A percentile compares a stretch with the other conserved stretches of the same genome.
phyloP scores from a whole-genome alignment of 1,140 invertebrate genomes.

The Stegodyphus mimosarum region DNA sequence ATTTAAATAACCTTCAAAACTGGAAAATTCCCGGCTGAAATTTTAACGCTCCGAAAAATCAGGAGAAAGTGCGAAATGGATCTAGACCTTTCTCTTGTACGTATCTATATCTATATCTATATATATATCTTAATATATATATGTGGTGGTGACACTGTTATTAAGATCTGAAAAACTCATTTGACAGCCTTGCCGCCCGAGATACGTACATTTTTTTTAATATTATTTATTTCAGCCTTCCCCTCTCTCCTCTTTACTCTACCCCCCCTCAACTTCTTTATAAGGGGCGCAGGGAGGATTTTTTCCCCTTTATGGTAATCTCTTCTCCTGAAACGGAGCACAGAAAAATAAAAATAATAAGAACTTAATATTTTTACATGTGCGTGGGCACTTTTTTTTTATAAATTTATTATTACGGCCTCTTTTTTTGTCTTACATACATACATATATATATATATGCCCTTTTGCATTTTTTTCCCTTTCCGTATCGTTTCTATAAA shows the following conservation, averaged over 20 bases:
- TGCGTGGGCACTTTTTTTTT: constrained; percentile 11
- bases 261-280: constrained; percentile 14
- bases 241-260: background rate
- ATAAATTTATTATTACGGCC: constrained; percentile 46
- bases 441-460: background rate
- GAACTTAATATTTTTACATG: constrained; percentile 59
- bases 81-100: constrained; percentile 37
- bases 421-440: background rate
- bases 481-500: constrained; percentile 36
- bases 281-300: background rate
- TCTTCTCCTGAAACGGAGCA: background rate
- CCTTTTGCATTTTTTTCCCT: background rate
- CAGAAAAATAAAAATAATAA: constrained; percentile 9
- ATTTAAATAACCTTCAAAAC: constrained; percentile 55
- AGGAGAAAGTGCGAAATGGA: constrained; percentile 45
- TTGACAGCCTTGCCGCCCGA: constrained; percentile 17
- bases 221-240: constrained; percentile 49
- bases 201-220: constrained; percentile 40
- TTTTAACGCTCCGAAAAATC: constrained; percentile 52
- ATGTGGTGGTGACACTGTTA: constrained; percentile 57
- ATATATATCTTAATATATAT: constrained; percentile 29
- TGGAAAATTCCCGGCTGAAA: background rate
- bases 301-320: background rate
- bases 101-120: constrained; percentile 18
- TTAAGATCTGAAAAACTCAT: constrained; percentile 51